Percentiles rank a stretch among this genome's conserved stretches.
These are phyloP conservation scores for Lepidostoma basale DNA, from an alignment of 1,140 invertebrate species.

Conservation along the genomic window DNA sequence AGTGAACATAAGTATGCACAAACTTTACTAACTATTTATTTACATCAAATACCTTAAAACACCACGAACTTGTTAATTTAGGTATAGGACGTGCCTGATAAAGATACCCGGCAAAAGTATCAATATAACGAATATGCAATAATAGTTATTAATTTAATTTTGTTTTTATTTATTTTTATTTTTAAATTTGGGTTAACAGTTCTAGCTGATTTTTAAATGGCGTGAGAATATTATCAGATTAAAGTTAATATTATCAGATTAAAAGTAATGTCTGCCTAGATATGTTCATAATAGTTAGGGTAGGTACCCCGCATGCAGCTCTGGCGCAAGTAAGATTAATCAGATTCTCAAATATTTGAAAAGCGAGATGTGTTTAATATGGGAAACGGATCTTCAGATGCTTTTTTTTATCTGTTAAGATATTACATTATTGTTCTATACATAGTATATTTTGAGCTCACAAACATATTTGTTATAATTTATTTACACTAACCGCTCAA, in stretches of 20 bases:
- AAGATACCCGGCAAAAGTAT: neutral
- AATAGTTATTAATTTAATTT: too few relatives aligned
- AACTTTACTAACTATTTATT: conserved; percentile 14
- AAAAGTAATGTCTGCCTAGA: too few relatives aligned
- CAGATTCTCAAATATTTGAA: too few relatives aligned
- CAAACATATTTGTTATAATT: neutral
- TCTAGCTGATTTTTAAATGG: too few relatives aligned
- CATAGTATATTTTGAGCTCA: neutral
- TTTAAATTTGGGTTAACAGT: too few relatives aligned
- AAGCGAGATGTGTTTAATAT: too few relatives aligned
- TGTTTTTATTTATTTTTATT: neutral
- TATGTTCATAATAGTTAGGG: conserved; percentile 30
- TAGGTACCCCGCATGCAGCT: neutral
- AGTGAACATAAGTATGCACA: too few relatives aligned
- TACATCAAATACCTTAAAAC: conserved; percentile 9
- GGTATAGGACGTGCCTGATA: conserved; percentile 2
- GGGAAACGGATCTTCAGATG: too few relatives aligned
- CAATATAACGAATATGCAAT: conserved; percentile 6
- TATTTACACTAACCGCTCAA: conserved; percentile 19
- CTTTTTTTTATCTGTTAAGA: too few relatives aligned
- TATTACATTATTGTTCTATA: neutral
- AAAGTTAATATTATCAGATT: too few relatives aligned
- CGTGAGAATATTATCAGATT: too few relatives aligned
- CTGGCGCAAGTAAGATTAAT: too few relatives aligned
- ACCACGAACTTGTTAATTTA: conserved; percentile 9